Conservation (phyloP, 1,140 invertebrate genomes). For the Homalodisca vitripennis region DNA sequence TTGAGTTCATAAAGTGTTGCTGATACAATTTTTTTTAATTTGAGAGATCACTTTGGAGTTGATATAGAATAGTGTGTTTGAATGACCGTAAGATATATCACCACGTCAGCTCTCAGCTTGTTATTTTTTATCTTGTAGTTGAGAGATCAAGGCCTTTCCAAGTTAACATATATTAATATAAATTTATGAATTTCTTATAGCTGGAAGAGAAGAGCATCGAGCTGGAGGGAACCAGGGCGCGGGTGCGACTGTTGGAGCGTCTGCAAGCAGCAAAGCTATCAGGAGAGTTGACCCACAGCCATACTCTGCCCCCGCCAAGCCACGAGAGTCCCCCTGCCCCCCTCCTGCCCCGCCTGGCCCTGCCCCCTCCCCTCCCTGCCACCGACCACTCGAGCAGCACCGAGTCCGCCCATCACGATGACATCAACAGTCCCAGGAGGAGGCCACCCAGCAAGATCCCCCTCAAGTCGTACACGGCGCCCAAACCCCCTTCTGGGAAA, state of each 20-base stretch:
- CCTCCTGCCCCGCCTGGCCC: slow-evolving; percentile 35
- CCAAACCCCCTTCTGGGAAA: slow-evolving; percentile 57
- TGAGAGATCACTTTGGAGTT: no score
- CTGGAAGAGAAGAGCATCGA: slow-evolving; percentile 79
- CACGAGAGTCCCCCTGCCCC: slow-evolving; percentile 31
- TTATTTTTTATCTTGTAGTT: no score
- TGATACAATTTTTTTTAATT: no score
- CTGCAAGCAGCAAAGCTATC: slow-evolving; percentile 42
- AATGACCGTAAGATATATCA: no score
- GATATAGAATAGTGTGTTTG: no score
- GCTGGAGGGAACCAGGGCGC: slow-evolving; percentile 72
- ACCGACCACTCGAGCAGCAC: slow-evolving; percentile 58
- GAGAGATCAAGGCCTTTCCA: no score
- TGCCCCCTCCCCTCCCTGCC: slow-evolving; percentile 46
- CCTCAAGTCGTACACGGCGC: slow-evolving; percentile 53
- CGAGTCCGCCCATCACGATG: slow-evolving; percentile 61
- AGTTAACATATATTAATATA: no score
- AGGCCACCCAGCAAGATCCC: slow-evolving; percentile 69
- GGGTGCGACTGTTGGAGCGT: slow-evolving; percentile 66
- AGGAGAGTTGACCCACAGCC: slow-evolving; percentile 45
- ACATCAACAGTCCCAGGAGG: slow-evolving; percentile 53
- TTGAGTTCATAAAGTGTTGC: no score
- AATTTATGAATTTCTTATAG: slow-evolving; percentile 56
- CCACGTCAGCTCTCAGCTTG: no score
- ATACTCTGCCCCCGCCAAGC: slow-evolving; percentile 42